Percentiles rank a stretch among this genome's conserved stretches.
Evolutionary conservation across 2,113 vertebrate species (phyloP).

Genomic region (Tor tambroides): DNA sequence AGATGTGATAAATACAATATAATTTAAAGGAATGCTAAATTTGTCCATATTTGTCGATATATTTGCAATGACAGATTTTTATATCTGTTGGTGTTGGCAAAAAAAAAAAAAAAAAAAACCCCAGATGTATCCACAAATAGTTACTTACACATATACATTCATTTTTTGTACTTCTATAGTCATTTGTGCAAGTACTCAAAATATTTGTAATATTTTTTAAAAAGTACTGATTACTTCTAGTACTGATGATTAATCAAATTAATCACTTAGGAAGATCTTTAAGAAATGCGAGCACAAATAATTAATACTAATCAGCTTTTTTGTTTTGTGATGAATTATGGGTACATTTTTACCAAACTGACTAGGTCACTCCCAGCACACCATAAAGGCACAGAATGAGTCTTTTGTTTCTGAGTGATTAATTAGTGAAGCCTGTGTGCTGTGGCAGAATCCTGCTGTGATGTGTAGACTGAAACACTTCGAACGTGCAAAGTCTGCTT

Average conservation of each 20-base stretch:
- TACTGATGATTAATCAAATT: neutral
- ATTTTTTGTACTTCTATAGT: neutral
- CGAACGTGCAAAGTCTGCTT: neutral
- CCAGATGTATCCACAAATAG: too few relatives aligned
- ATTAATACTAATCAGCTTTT: neutral
- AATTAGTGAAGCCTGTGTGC: neutral
- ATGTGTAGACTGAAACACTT: conserved; percentile 5
- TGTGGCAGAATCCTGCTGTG: neutral
- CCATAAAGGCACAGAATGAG: conserved; percentile 5
- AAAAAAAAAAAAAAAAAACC: neutral
- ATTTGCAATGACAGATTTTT: too few relatives aligned
- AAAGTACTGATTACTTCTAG: neutral
- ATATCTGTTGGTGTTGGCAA: too few relatives aligned
- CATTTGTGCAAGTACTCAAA: too few relatives aligned
- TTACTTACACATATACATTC: neutral
- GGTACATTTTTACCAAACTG: neutral
- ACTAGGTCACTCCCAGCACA: neutral
- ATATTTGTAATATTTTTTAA: neutral
- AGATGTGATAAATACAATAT: too few relatives aligned
- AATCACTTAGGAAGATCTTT: neutral
- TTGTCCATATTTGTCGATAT: too few relatives aligned
- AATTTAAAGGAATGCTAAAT: too few relatives aligned
- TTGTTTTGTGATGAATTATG: neutral
- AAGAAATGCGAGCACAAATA: neutral
- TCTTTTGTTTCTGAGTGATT: conserved; percentile 22